phyloP scores from a whole-genome alignment of 2,113 vertebrate species.

The Cheirogaleus medius region DNA sequence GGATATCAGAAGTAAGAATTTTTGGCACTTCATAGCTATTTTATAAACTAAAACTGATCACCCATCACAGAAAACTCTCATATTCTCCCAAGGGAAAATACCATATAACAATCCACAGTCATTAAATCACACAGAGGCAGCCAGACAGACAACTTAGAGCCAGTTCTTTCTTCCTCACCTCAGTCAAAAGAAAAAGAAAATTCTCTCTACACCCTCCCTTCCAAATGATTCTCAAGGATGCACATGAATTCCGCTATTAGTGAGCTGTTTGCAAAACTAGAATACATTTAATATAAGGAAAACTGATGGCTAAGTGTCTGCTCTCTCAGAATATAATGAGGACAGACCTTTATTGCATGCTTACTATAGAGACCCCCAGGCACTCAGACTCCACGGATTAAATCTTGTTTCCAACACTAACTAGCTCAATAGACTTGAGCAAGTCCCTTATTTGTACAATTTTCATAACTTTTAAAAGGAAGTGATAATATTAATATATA shows the following conservation, averaged over 20 bases:
- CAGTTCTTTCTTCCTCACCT: not conserved
- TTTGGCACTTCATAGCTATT: not conserved
- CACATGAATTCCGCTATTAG: not conserved
- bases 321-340: not conserved
- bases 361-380: not conserved
- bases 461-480: not conserved
- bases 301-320: not conserved
- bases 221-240: not conserved
- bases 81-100: not conserved
- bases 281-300: not conserved
- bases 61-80: not conserved
- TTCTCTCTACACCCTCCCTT: not conserved
- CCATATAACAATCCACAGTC: not conserved
- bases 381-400: not conserved
- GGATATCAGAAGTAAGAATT: not conserved
- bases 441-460: not conserved
- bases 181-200: not conserved
- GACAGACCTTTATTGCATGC: not conserved
- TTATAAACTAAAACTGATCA: not conserved
- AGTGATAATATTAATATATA: not conserved
- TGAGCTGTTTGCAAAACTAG: not conserved
- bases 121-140: not conserved
- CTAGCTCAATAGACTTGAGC: not conserved
- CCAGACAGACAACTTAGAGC: not conserved
- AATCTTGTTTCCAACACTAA: not conserved